A percentile compares a stretch with the other conserved stretches of the same genome.
phyloP scores from a whole-genome alignment of 2,113 vertebrate species.

The Oreochromis tanganicae region DNA sequence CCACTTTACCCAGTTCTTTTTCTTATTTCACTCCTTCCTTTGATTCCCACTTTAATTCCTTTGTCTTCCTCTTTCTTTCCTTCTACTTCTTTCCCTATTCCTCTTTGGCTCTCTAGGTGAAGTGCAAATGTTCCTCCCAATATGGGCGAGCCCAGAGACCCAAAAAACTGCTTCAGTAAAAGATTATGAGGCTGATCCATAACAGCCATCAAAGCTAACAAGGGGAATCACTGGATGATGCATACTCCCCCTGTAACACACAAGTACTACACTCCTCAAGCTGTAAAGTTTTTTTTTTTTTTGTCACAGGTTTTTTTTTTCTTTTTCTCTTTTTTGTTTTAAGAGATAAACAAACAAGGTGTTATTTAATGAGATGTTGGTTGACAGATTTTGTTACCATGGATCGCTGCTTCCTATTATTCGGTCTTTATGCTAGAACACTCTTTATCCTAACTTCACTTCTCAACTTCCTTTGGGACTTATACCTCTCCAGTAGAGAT shows the following conservation, averaged over 20 bases:
- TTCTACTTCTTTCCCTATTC: neutral
- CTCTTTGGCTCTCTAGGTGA: neutral
- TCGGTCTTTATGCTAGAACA: neutral
- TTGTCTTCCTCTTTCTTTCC: neutral
- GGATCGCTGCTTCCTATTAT: neutral
- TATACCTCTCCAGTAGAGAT: neutral
- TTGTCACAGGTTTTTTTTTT: neutral
- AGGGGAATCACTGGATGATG: neutral
- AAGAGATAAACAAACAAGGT: neutral
- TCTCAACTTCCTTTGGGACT: neutral
- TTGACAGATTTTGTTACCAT: neutral
- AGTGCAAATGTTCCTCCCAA: slow-evolving; percentile 18
- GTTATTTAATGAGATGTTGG: neutral
- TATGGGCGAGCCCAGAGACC: neutral
- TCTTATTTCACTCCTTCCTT: neutral
- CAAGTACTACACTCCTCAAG: neutral
- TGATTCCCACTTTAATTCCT: neutral
- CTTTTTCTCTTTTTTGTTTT: neutral
- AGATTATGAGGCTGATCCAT: slow-evolving; percentile 59
- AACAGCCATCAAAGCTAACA: slow-evolving; percentile 45
- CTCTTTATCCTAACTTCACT: neutral
- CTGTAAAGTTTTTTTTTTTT: neutral
- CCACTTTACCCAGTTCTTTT: neutral
- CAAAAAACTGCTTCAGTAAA: slow-evolving; percentile 22
- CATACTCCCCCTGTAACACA: neutral